phyloP scores from a whole-genome alignment of 2,113 vertebrate genomes.

The Psilopogon haemacephalus region DNA sequence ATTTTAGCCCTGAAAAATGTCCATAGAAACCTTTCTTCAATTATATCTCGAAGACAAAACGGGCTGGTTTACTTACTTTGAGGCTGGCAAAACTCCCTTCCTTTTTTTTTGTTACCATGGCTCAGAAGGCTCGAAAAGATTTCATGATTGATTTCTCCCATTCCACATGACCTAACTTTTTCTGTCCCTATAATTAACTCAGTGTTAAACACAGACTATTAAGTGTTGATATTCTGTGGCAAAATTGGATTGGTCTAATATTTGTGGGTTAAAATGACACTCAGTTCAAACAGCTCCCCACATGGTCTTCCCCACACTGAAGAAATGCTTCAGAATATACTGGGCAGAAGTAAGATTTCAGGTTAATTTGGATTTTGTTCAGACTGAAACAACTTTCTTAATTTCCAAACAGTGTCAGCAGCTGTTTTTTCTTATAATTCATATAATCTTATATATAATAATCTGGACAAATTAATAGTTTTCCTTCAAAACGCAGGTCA shows the following conservation, averaged over 20 bases:
- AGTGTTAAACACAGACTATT: neutral
- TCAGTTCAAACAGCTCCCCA: neutral
- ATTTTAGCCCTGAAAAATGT: neutral
- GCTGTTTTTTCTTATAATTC: neutral
- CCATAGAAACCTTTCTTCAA: neutral
- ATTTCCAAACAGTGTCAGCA: neutral
- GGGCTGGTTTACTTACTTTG: neutral
- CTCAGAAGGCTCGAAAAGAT: neutral
- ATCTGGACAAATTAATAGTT: neutral
- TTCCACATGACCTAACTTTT: neutral
- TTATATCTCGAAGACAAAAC: neutral
- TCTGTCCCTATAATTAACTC: neutral
- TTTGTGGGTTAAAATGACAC: neutral
- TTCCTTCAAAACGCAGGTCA: neutral
- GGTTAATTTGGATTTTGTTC: neutral
- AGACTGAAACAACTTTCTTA: neutral
- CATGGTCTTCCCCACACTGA: neutral
- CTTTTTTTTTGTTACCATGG: neutral
- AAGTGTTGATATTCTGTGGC: neutral
- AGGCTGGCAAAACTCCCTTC: neutral
- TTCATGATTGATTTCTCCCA: neutral
- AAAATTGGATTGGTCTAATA: neutral
- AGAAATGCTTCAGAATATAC: neutral
- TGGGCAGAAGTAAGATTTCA: neutral
- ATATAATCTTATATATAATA: neutral